Conservation (phyloP, 2,113 vertebrate species). For the Oophaga pumilio region DNA sequence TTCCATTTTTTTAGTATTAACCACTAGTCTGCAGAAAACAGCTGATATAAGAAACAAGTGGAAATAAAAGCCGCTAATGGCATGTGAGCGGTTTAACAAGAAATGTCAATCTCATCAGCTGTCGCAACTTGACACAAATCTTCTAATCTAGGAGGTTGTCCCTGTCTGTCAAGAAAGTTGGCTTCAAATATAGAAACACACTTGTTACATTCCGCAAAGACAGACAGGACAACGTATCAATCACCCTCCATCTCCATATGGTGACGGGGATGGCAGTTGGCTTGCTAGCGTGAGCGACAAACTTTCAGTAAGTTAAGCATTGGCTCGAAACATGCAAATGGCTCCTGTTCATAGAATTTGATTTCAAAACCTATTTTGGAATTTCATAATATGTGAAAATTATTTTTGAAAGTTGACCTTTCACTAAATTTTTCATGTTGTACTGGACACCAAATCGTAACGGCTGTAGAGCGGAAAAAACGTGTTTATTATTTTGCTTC, state of each 20-base stretch:
- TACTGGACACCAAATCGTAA: too few relatives aligned
- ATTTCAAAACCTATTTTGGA: too few relatives aligned
- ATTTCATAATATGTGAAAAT: too few relatives aligned
- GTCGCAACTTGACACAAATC: not conserved
- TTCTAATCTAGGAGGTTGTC: not conserved
- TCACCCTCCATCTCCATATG: not conserved
- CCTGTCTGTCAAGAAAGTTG: constrained; percentile 28
- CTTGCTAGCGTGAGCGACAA: not conserved
- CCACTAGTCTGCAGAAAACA: not conserved
- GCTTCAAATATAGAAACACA: constrained; percentile 28
- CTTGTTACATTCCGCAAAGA: not conserved
- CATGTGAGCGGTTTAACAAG: not conserved
- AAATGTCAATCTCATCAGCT: constrained; percentile 22
- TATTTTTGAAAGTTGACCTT: too few relatives aligned
- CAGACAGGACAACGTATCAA: not conserved
- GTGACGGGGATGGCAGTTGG: not conserved
- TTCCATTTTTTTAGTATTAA: not conserved
- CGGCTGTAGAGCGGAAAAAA: too few relatives aligned
- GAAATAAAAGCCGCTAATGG: constrained; percentile 9
- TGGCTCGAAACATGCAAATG: not conserved
- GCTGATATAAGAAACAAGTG: not conserved
- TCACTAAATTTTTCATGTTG: too few relatives aligned
- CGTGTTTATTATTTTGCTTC: too few relatives aligned
- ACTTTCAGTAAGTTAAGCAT: not conserved
- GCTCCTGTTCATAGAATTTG: not conserved